Evolutionary conservation across 2,888 invertebrate species (phyloP).

Genomic region (Ceriagrion tenellum): DNA sequence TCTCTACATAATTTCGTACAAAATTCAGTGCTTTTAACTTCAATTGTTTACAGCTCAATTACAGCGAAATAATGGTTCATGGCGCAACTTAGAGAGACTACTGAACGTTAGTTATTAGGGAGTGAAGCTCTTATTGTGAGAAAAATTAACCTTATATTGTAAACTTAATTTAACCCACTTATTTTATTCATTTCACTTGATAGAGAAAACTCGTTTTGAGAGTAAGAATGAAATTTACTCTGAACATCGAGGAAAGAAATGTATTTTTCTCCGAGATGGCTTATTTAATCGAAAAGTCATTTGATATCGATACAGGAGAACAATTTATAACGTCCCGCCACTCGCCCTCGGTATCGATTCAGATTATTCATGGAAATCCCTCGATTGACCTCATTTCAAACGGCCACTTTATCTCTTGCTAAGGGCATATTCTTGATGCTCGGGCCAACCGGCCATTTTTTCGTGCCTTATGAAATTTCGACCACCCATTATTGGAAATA

Average conservation of each 20-base stretch:
- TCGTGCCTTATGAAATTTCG: constrained; percentile 16
- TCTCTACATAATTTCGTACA: too few relatives aligned
- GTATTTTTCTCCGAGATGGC: not conserved
- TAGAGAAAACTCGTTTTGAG: not conserved
- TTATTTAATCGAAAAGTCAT: not conserved
- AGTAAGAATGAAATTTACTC: not conserved
- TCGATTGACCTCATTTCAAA: constrained; percentile 38
- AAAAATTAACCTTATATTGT: too few relatives aligned
- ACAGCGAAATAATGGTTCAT: too few relatives aligned
- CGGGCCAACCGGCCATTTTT: not conserved
- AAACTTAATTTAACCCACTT: too few relatives aligned
- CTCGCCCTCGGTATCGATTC: not conserved
- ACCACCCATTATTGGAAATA: not conserved
- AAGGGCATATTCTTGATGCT: constrained; percentile 23
- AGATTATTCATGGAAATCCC: constrained; percentile 6
- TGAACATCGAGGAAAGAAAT: not conserved
- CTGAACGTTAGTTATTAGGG: too few relatives aligned
- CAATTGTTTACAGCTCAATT: too few relatives aligned
- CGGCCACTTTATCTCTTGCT: constrained; percentile 38
- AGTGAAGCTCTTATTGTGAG: too few relatives aligned
- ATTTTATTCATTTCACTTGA: not conserved
- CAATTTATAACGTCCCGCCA: not conserved
- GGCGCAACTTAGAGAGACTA: too few relatives aligned
- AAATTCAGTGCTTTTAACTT: too few relatives aligned
- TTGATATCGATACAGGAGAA: not conserved